These are phyloP conservation scores for Drosophila nr. medialis DNA, from an alignment of 2,888 invertebrate genomes.

Conservation along the genomic window DNA sequence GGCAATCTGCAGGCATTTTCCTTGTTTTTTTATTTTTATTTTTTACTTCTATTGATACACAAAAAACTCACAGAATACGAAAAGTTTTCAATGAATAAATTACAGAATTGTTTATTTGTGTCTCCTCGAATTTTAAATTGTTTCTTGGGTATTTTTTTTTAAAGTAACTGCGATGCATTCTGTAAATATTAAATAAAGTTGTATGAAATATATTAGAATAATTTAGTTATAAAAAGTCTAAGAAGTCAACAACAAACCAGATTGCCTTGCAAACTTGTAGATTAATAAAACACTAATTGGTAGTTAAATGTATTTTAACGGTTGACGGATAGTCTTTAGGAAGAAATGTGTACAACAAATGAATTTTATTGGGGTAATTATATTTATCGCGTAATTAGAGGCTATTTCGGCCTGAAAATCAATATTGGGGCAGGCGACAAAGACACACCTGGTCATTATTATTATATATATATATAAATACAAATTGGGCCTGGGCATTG, in stretches of 20 bases:
- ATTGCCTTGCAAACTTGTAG: neutral
- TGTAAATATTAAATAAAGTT: neutral
- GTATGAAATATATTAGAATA: neutral
- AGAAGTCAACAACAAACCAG: neutral
- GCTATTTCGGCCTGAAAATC: conserved; percentile 41
- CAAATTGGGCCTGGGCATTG: conserved; percentile 31
- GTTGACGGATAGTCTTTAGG: neutral
- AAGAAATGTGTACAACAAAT: neutral
- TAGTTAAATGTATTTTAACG: neutral
- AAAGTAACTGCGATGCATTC: neutral
- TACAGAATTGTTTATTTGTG: conserved; percentile 20
- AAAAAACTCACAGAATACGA: conserved; percentile 1
- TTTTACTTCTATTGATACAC: conserved; percentile 7
- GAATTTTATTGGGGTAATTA: neutral
- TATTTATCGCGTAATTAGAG: conserved; percentile 13
- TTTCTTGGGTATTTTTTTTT: neutral
- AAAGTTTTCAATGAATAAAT: conserved; percentile 36
- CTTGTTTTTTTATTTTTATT: neutral
- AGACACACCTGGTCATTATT: conserved; percentile 33
- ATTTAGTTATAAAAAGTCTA: neutral
- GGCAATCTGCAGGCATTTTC: conserved; percentile 21
- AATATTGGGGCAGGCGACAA: conserved; percentile 15
- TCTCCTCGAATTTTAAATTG: neutral
- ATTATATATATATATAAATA: conserved; percentile 1
- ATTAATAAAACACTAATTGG: neutral